Conservation (phyloP, 2,113 vertebrate genomes). For the Alaudala cheleensis region DNA sequence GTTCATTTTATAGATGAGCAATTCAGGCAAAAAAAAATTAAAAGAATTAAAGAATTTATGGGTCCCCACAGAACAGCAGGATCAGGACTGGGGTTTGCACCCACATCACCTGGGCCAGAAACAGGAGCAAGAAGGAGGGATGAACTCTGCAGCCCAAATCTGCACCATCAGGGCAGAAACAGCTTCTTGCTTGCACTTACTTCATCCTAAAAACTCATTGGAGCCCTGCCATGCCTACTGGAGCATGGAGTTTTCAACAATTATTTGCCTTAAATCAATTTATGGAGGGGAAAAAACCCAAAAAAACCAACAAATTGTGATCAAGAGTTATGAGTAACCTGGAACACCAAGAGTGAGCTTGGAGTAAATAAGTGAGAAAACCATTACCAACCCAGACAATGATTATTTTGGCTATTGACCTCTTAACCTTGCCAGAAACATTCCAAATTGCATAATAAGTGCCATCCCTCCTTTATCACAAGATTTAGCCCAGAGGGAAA, state of each 20-base stretch:
- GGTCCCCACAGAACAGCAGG: background rate
- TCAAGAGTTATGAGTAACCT: background rate
- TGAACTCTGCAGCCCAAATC: background rate
- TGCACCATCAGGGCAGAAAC: background rate
- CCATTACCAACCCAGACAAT: background rate
- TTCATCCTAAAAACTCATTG: fast-evolving
- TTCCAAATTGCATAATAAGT: slow-evolving; percentile 10
- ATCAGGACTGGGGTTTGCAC: background rate
- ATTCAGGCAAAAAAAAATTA: background rate
- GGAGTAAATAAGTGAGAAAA: slow-evolving; percentile 3
- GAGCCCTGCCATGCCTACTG: background rate
- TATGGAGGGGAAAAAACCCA: background rate
- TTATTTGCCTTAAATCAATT: background rate
- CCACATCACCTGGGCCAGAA: background rate
- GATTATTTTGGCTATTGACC: slow-evolving; percentile 18
- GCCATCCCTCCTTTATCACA: slow-evolving; percentile 28
- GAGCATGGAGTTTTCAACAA: background rate
- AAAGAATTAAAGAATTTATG: fast-evolving
- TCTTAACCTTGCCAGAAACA: slow-evolving; percentile 9
- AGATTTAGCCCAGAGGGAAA: slow-evolving; percentile 44
- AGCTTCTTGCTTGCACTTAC: background rate
- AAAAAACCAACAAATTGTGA: background rate
- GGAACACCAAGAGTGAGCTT: background rate
- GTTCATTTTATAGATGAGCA: background rate
- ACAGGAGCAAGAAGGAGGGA: background rate